Evolutionary conservation across 1,140 invertebrate species (phyloP).

Genomic region (Trinorchestia longiramus): DNA sequence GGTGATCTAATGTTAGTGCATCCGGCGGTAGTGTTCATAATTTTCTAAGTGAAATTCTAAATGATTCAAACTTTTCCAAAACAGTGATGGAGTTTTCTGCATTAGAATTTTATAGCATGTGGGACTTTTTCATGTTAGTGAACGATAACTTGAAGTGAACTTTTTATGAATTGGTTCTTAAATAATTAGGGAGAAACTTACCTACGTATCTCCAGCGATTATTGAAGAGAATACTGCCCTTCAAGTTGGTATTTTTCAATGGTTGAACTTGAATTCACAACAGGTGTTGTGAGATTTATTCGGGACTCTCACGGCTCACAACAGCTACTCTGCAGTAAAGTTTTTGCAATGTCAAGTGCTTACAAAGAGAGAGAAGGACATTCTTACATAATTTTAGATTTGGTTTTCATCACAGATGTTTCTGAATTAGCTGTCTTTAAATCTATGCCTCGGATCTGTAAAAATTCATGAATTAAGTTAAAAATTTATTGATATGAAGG

Average conservation of each 20-base stretch:
- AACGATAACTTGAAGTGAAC: neutral
- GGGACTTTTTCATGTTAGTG: neutral
- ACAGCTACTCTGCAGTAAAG: too few species aligned
- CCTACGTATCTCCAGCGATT: neutral
- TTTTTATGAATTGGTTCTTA: neutral
- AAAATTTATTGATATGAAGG: too few species aligned
- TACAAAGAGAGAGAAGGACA: neutral
- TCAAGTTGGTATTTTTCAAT: neutral
- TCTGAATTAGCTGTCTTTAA: too few species aligned
- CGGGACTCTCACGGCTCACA: neutral
- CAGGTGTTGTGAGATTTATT: neutral
- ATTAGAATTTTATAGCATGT: neutral
- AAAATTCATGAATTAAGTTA: too few species aligned
- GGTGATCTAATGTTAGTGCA: neutral
- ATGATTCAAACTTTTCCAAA: neutral
- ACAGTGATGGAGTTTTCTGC: neutral
- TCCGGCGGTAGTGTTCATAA: neutral
- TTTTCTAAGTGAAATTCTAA: neutral
- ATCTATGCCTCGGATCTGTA: too few species aligned
- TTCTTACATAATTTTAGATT: too few species aligned
- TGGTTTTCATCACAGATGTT: too few species aligned
- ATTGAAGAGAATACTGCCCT: neutral
- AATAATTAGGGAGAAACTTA: neutral
- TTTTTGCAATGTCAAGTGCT: neutral
- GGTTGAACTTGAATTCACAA: neutral